These are phyloP conservation scores for Hoplodrina ambigua DNA, from an alignment of 2,888 invertebrate species.

Conservation along the genomic window DNA sequence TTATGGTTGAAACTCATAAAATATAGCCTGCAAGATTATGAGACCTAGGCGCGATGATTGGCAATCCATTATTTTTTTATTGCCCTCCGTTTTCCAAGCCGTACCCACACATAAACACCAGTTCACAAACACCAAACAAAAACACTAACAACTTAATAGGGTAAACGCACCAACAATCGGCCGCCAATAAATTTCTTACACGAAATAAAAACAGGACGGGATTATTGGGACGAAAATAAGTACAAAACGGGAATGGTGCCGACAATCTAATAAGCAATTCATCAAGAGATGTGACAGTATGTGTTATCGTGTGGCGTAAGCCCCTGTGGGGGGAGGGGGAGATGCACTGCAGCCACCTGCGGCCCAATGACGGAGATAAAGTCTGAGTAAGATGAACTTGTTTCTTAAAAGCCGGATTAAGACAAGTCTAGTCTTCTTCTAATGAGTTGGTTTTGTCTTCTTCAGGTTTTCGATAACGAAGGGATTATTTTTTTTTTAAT, in stretches of 20 bases:
- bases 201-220: constrained; percentile 69
- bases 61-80: constrained; percentile 58
- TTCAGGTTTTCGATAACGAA: constrained; percentile 73
- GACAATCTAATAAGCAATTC: constrained; percentile 88
- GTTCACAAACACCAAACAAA: constrained; percentile 47
- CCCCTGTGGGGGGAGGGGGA: constrained; percentile 42
- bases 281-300: constrained; percentile 86
- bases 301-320: constrained; percentile 78
- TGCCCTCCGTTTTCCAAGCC: constrained; percentile 28
- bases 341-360: constrained; percentile 80
- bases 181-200: constrained; percentile 68
- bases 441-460: constrained; percentile 76
- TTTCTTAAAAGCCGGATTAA: constrained; percentile 78
- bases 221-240: constrained; percentile 79
- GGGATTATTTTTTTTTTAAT: constrained; percentile 36
- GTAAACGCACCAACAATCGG: constrained; percentile 70
- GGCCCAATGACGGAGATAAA: constrained; percentile 80
- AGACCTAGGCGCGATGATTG: constrained; percentile 52
- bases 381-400: constrained; percentile 78
- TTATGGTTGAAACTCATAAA: constrained; percentile 46
- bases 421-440: constrained; percentile 77
- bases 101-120: constrained; percentile 32
- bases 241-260: constrained; percentile 75
- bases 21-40: constrained; percentile 45
- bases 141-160: constrained; percentile 71